Conservation (phyloP, 2,797 vertebrate genomes). For the Argya squamiceps region DNA sequence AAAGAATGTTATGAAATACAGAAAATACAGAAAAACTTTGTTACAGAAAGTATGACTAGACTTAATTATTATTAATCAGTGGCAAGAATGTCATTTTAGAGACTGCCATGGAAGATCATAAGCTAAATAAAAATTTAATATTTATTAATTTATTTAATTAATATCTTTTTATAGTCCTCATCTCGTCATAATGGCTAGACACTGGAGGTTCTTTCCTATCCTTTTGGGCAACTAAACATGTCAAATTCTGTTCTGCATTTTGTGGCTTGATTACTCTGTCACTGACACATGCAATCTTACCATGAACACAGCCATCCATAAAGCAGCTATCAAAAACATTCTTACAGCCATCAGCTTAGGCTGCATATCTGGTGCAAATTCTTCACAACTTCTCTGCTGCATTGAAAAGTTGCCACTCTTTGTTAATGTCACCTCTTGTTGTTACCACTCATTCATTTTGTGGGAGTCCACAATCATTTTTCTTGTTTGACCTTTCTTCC, state of each 20-base stretch:
- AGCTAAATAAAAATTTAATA: not conserved
- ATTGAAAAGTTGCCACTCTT: not conserved
- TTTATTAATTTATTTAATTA: too few species aligned
- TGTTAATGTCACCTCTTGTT: not conserved
- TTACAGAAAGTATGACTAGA: not conserved
- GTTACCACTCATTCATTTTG: not conserved
- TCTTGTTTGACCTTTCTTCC: not conserved
- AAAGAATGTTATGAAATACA: not conserved
- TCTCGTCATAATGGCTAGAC: not conserved
- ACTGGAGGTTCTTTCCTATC: not conserved
- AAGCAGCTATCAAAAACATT: not conserved
- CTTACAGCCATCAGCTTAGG: not conserved
- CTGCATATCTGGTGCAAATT: not conserved
- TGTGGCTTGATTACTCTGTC: not conserved
- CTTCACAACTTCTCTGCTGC: not conserved
- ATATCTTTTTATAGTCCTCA: not conserved
- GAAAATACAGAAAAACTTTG: not conserved
- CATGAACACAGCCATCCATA: not conserved
- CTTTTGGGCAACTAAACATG: not conserved
- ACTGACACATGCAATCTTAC: not conserved
- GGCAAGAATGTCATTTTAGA: not conserved
- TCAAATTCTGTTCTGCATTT: not conserved
- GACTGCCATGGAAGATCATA: not conserved
- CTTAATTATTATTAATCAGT: not conserved
- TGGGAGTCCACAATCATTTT: not conserved